Base-by-base conservation (phyloP, 2,888 invertebrate genomes). In the Zele albiditarsus region DNA sequence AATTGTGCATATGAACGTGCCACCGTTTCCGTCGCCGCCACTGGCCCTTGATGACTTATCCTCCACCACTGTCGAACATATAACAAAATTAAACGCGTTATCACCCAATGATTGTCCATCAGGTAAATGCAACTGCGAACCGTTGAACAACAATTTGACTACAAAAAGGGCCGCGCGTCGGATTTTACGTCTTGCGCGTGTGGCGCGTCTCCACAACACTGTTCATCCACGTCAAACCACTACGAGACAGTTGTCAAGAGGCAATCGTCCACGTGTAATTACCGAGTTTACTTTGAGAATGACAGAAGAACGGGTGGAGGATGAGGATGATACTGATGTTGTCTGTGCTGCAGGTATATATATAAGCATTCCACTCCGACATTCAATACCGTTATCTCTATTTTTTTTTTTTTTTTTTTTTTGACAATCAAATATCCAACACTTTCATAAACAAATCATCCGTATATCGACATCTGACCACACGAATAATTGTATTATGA, bases 21-120 rank as follows among this genome's bases (percentile, higher is more conserved):
- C 88, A 67, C 79, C 80, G 71, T 89, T 88, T 76, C 88, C 88
- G 74, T 81, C 82, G 72, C 88, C 88, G n/a, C 88, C 88, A 38
- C 38, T 8, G 79, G 79, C 80, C 66, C 81, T 82, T 60, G 79
- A 81, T 77, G 80, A 77, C 68, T 75, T 81, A 57, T 12, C 74
- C 33, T 4, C 65, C 3, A 23, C 80, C 72, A 81, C 79, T 77
- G 78, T 78, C 82, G 83, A 80, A 82, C 83, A 82, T 80, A 79
- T 78, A 62, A 75, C 79, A 79, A 79, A 81, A 77, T 79, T 82
- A 76, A 81, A 77, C 62, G 76, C 77, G 69, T 71, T 68, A 75
- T 76, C 16, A 6, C 10, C 4, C 12, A n/a, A 71, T 46, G 28
- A 38, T 38, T 33, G 10, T n/a, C 14, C 46, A 60, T 23, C 25